A percentile compares a stretch with the other conserved stretches of the same genome.
These are phyloP conservation scores for Montipora capitata DNA, from an alignment of 92 coral and sea anemone species.

Conservation along the genomic window DNA sequence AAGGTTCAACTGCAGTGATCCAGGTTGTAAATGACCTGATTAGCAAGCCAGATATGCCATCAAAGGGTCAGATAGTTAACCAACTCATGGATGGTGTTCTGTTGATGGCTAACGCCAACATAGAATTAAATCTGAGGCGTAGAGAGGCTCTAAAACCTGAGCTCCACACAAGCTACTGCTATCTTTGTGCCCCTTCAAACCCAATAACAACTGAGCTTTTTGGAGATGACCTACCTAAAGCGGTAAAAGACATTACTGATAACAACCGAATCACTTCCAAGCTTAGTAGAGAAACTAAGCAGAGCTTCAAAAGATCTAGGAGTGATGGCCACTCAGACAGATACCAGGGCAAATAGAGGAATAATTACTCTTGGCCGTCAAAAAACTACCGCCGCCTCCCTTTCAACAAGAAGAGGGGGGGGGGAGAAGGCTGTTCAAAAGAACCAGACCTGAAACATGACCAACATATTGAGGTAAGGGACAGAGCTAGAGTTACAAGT, in stretches of 20 bases:
- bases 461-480: slow-evolving; percentile 34
- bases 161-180: slow-evolving; percentile 70
- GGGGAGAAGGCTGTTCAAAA: slow-evolving; percentile 12
- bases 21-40: too few species aligned
- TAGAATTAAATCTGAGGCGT: too few species aligned
- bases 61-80: too few species aligned
- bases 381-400: slow-evolving; percentile 32
- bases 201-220: slow-evolving; percentile 72
- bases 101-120: too few species aligned
- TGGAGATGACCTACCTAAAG: slow-evolving; percentile 74
- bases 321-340: slow-evolving; percentile 37
- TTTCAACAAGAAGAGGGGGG: not conserved
- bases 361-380: slow-evolving; percentile 13
- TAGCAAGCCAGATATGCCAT: too few species aligned
- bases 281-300: slow-evolving; percentile 40
- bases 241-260: slow-evolving; percentile 42
- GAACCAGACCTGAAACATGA: slow-evolving; percentile 25
- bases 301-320: slow-evolving; percentile 30
- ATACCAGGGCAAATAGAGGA: slow-evolving; percentile 21
- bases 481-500: slow-evolving; percentile 8
- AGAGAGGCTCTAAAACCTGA: slow-evolving; percentile 5
- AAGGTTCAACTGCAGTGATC: too few species aligned
- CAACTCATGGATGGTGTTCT: too few species aligned
- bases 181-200: slow-evolving; percentile 74
- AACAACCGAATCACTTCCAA: slow-evolving; percentile 66